Evolutionary conservation across 2,797 vertebrate genomes (phyloP).

Genomic region (Mormyrops attenuatus): DNA sequence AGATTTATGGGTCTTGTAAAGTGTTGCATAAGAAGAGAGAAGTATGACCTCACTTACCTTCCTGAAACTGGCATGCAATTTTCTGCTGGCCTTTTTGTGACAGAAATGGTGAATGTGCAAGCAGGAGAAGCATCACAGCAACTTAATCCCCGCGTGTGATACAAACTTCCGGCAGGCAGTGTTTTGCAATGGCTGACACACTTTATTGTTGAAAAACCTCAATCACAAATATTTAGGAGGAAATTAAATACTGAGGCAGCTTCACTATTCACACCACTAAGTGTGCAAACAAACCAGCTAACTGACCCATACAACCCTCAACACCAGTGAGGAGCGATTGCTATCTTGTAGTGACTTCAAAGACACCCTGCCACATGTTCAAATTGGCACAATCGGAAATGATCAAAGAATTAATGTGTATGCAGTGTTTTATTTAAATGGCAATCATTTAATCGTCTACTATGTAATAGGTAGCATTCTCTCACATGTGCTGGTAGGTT

Average conservation of each 20-base stretch:
- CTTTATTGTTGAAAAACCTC: not conserved
- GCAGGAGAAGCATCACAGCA: not conserved
- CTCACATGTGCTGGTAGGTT: not conserved
- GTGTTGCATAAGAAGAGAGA: constrained; percentile 49
- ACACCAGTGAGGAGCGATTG: not conserved
- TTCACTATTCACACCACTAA: not conserved
- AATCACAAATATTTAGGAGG: not conserved
- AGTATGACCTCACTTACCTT: constrained; percentile 33
- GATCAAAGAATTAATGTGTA: not conserved
- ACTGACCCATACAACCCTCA: not conserved
- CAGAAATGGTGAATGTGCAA: not conserved
- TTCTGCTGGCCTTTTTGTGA: constrained; percentile 25
- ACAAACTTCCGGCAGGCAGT: not conserved
- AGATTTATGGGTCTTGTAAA: constrained; percentile 54
- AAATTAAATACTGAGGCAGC: not conserved
- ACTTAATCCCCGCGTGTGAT: not conserved
- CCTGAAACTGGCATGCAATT: constrained; percentile 38
- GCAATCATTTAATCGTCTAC: not conserved
- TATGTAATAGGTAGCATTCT: not conserved
- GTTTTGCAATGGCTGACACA: not conserved
- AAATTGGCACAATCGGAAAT: not conserved
- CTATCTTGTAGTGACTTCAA: not conserved
- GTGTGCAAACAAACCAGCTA: not conserved
- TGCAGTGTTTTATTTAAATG: not conserved
- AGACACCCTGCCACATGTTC: not conserved